Percentiles rank a stretch among this genome's conserved stretches.
Evolutionary conservation across 2,888 invertebrate genomes (phyloP).

Genomic region (Plebejus anna): DNA sequence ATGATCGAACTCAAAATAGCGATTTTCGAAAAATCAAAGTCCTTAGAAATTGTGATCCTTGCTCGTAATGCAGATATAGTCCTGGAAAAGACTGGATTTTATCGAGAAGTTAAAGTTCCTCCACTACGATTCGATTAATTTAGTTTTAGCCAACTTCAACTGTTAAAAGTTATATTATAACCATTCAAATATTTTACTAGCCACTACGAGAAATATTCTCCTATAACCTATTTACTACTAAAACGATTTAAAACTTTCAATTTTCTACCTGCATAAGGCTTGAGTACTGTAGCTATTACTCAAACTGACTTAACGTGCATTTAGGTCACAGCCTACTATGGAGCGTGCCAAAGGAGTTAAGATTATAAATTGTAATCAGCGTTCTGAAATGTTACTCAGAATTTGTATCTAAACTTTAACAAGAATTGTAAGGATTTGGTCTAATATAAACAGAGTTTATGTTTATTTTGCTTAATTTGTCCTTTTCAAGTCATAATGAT

Average conservation of each 20-base stretch:
- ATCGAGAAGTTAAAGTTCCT: background rate
- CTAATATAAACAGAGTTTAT: background rate
- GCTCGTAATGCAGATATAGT: background rate
- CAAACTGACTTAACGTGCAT: constrained; percentile 20
- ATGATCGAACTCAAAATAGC: no score
- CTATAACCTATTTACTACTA: background rate
- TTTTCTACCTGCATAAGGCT: background rate
- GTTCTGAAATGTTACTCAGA: background rate
- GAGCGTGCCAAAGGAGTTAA: constrained; percentile 12
- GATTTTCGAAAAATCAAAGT: background rate
- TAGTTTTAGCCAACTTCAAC: background rate
- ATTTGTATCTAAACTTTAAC: background rate
- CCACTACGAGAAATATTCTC: background rate
- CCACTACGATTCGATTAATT: no score
- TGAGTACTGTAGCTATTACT: background rate
- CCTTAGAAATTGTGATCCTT: background rate
- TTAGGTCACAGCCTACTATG: constrained; percentile 22
- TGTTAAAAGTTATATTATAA: background rate
- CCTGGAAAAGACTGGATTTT: background rate
- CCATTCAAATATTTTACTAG: no score
- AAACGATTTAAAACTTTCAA: background rate
- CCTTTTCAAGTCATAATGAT: background rate
- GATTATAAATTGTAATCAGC: constrained; percentile 14
- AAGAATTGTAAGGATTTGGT: background rate
- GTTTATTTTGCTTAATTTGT: background rate